Evolutionary conservation across 2,888 invertebrate species (phyloP).

Genomic region (Drosophila koepferae): DNA sequence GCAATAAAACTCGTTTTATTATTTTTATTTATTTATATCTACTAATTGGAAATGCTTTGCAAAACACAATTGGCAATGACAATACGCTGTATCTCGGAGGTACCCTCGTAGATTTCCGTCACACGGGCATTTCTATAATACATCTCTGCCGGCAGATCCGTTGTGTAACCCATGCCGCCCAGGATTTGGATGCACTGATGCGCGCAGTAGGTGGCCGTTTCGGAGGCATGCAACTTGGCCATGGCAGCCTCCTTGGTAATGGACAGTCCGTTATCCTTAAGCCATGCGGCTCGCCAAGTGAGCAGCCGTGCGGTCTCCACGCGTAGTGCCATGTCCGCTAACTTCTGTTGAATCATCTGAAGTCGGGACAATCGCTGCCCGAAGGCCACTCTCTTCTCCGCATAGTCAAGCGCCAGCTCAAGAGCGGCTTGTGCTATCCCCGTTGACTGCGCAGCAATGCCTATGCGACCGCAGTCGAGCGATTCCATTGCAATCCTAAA

Average conservation of each 20-base stretch:
- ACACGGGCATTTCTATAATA: conserved; percentile 97
- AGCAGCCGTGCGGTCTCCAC: conserved; percentile 93
- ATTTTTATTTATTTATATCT: not conserved
- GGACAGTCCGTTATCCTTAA: conserved; percentile 92
- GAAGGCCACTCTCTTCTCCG: conserved; percentile 94
- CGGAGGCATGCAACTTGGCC: conserved; percentile 97
- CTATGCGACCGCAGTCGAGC: conserved; percentile 95
- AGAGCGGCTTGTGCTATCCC: conserved; percentile 97
- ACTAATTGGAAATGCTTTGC: conserved; percentile 30
- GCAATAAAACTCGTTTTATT: not conserved
- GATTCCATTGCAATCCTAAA: conserved; percentile 98
- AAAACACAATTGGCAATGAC: conserved; percentile 91
- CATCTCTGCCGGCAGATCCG: conserved; percentile 97
- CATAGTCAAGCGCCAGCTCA: conserved; percentile 95
- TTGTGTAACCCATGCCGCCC: conserved; percentile 97
- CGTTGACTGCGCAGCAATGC: conserved; percentile 95
- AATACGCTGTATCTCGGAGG: conserved; percentile 96
- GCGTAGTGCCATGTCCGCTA: conserved; percentile 94
- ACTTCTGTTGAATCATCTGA: conserved; percentile 95
- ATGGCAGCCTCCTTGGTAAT: conserved; percentile 98
- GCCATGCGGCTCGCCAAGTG: conserved; percentile 95
- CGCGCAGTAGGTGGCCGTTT: conserved; percentile 95
- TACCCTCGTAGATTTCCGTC: conserved; percentile 98
- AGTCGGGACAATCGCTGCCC: conserved; percentile 93
- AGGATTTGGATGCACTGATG: conserved; percentile 95